Conservation (phyloP, 2,888 invertebrate genomes). For the Limnephilus rhombicus region DNA sequence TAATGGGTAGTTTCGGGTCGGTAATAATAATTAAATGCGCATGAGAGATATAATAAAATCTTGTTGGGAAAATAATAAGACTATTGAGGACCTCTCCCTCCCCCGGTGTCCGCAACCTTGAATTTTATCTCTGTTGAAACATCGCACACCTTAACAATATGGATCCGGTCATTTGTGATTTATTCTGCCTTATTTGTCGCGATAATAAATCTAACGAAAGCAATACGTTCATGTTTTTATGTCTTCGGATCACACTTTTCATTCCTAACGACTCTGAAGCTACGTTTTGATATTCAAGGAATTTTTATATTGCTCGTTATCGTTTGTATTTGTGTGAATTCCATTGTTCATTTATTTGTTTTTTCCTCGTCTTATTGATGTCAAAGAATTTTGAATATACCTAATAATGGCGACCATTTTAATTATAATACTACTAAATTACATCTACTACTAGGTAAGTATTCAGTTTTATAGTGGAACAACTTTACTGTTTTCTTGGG, state of each 20-base stretch:
- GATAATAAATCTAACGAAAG: not conserved
- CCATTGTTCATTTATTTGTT: not conserved
- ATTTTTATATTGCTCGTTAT: not conserved
- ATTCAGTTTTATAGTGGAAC: not conserved
- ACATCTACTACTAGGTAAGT: not conserved
- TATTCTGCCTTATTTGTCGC: not conserved
- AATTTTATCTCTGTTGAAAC: not conserved
- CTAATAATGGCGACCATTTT: not conserved
- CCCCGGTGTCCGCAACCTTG: not conserved
- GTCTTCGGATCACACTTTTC: not conserved
- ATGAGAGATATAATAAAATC: not conserved
- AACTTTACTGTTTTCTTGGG: not conserved
- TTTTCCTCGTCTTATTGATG: not conserved
- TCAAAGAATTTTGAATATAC: not conserved
- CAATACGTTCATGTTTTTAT: not conserved
- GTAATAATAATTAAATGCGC: not conserved
- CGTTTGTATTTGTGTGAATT: not conserved
- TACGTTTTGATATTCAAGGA: not conserved
- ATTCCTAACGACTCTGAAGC: not conserved
- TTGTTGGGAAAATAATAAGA: not conserved
- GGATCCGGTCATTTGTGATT: not conserved
- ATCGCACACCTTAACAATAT: not conserved
- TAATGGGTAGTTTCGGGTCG: not conserved
- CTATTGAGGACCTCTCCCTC: not conserved
- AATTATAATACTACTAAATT: not conserved